Base-by-base conservation (phyloP, 2,797 vertebrate species). In the Argentina silus region DNA sequence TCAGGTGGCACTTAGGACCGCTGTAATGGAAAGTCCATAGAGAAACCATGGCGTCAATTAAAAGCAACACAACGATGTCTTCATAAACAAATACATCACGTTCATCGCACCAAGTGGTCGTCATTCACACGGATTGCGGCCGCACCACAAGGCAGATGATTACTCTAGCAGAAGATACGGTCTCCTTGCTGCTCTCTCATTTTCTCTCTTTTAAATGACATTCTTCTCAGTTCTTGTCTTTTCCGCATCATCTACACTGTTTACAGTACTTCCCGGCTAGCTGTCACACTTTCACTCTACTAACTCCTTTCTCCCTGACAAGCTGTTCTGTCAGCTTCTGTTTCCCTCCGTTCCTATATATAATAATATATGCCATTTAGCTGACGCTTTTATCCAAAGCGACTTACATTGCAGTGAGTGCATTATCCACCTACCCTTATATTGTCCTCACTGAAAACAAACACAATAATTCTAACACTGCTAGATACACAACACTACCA, bases 141-240 rank as follows among this genome's bases (percentile, higher is more conserved):
- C 12, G 27, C 36, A 61, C 6, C 19, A 57, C 55, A 17, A 19
- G 3, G 56, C 69, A 72, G 23, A 43, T 61, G 21, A 12, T 15
- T 43, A 23, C 12, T n/a, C 15, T 42, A 21, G 1, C 57, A 60
- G 10, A 60, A 23, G 3, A 59, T 23, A 21, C 56, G 2, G 11
- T 67, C 67, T 57, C 61, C 69, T 61, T 75, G 55, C 59, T 62
- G 64, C 53, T 59, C 67, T 70, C 67, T 61, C 71, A 60, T 27
- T 51, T 15, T 8, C 12, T 61, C 23, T 21, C 23, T 61, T 10
- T 61, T 72, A 61, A 61, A 57, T 2, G 23, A 1, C 11, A 11
- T 11, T 61, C 23, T 12, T 15, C 55, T 7, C 7, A 62, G 1
- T 12, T n/a, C 7, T 62, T 23, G 6, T 62, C 59, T 8, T 12